Conservation (phyloP, 2,888 invertebrate species). For the Netelia inedita region DNA sequence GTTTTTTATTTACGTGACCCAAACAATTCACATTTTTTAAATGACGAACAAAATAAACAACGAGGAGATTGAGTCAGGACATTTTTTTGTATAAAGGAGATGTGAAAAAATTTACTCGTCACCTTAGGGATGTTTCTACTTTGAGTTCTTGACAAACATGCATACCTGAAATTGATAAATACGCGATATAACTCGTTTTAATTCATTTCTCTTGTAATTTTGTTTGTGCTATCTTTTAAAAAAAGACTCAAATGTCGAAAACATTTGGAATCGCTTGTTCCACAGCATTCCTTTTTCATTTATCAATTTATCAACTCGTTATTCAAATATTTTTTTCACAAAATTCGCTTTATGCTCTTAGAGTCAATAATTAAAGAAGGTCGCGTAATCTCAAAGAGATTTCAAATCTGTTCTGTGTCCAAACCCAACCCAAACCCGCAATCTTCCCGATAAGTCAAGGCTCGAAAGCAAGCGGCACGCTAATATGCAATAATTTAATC, state of each 20-base stretch:
- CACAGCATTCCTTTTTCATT: neutral
- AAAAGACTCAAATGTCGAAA: neutral
- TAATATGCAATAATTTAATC: slow-evolving; percentile 12
- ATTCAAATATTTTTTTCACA: neutral
- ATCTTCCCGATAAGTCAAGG: slow-evolving; percentile 32
- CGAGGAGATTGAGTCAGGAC: neutral
- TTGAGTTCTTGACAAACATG: slow-evolving; percentile 77
- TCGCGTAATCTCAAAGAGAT: slow-evolving; percentile 4
- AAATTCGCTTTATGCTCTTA: neutral
- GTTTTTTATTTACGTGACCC: slow-evolving; percentile 22
- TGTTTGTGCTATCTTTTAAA: neutral
- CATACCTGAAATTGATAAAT: slow-evolving; percentile 80
- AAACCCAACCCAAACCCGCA: neutral
- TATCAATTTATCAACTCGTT: neutral
- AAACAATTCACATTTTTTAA: neutral
- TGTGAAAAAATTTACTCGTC: slow-evolving; percentile 71
- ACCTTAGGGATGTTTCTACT: slow-evolving; percentile 76
- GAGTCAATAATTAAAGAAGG: slow-evolving; percentile 9
- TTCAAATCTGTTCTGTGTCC: slow-evolving; percentile 9
- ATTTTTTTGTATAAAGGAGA: slow-evolving; percentile 26
- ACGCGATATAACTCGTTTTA: slow-evolving; percentile 62
- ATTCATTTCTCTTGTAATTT: neutral
- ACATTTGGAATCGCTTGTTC: neutral
- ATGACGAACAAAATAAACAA: too few species aligned
- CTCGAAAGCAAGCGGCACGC: neutral